Evolutionary conservation across 2,888 invertebrate genomes (phyloP).

Genomic region (Uropetala carovei): DNA sequence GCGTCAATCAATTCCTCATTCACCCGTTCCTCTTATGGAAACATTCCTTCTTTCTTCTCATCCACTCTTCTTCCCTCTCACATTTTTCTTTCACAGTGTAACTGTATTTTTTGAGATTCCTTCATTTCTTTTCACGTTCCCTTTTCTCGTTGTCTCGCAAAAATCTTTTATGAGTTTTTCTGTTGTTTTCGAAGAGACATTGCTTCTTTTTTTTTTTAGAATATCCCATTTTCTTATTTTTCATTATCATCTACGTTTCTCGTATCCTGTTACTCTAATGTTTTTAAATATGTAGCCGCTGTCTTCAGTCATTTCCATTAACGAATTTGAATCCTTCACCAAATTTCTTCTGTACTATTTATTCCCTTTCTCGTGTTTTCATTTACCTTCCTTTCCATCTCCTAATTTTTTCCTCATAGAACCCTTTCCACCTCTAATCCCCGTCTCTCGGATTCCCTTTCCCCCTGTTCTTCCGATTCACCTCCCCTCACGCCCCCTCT

Average conservation of each 20-base stretch:
- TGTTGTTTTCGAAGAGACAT: constrained; percentile 15
- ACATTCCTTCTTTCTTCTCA: background rate
- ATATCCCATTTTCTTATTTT: background rate
- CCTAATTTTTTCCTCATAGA: background rate
- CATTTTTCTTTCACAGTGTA: too few relatives aligned
- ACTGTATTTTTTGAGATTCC: too few relatives aligned
- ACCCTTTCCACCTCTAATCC: constrained; percentile 36
- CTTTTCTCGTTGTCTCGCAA: background rate
- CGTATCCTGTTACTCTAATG: too few relatives aligned
- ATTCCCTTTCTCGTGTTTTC: too few relatives aligned
- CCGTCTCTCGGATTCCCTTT: constrained; percentile 53
- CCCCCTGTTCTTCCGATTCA: constrained; percentile 48
- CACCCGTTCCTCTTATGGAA: background rate
- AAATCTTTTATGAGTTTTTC: background rate
- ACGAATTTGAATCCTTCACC: too few relatives aligned
- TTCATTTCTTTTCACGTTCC: background rate
- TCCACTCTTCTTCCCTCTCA: background rate
- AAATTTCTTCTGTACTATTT: too few relatives aligned
- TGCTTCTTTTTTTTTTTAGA: background rate
- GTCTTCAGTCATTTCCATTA: too few relatives aligned
- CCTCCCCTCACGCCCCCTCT: constrained; percentile 68
- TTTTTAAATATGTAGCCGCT: too few relatives aligned
- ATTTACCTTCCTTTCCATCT: too few relatives aligned
- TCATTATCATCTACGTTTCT: too few relatives aligned
- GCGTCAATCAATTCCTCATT: background rate